Base-by-base conservation (phyloP, 1,140 invertebrate genomes). In the Rhynchophorus ferrugineus region DNA sequence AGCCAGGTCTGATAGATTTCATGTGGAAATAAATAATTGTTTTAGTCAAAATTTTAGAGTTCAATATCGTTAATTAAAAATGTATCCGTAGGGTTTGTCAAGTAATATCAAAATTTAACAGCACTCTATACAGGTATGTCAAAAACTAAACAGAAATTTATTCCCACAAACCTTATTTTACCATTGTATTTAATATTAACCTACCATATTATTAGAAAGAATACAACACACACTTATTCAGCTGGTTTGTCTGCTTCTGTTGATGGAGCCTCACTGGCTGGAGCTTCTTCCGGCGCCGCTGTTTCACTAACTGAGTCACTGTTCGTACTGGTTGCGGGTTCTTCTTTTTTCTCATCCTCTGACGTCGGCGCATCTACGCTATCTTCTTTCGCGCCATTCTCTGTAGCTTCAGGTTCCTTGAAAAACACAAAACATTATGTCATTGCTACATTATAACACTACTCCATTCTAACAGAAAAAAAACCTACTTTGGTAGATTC, bases 381-480 rank as follows among this genome's bases (percentile, higher is more conserved):
- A 22, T 65, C 61, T 49, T 64, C 60, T 55, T 67, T 69, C 14
- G 65, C 64, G 5, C 67, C 67, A 42, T 69, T 67, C 51, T 67
- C 67, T 14, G 59, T 64, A 13, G 64, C 54, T 43, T 66, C 66
- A 5, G 57, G 50, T 47, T 65, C 63, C 63, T 63, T 18, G 16
- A 43, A 57, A 49, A 18, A 56, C 29, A 34, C 20, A n/a, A n/a
- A n/a, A n/a, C n/a, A n/a, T n/a, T n/a, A n/a, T n/a, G n/a, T n/a
- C n/a, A n/a, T n/a, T n/a, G n/a, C n/a, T n/a, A n/a, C n/a, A n/a
- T n/a, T n/a, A n/a, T n/a, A n/a, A n/a, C n/a, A n/a, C n/a, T n/a
- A n/a, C n/a, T n/a, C n/a, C n/a, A n/a, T n/a, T n/a, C n/a, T n/a
- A n/a, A n/a, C n/a, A n/a, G n/a, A n/a, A n/a, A n/a, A n/a, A n/a